These are phyloP conservation scores for Erebia palarica DNA, from an alignment of 2,888 invertebrate genomes.

Conservation along the genomic window DNA sequence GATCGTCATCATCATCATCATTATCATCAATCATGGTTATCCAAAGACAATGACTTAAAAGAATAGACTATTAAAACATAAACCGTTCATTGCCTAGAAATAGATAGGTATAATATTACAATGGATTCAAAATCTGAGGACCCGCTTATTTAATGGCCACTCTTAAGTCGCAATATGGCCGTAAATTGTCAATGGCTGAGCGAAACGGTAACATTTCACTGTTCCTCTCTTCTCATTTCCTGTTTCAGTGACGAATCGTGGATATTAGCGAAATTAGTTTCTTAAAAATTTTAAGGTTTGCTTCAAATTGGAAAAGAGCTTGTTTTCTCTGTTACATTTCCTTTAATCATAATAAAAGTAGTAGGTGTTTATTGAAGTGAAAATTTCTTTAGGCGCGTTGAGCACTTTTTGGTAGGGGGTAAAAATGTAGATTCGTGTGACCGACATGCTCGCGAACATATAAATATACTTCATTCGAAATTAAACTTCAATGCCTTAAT, in stretches of 20 bases:
- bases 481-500: too few relatives aligned
- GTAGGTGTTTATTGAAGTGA: constrained; percentile 1
- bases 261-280: constrained; percentile 31
- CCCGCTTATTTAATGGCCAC: constrained; percentile 1
- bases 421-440: too few relatives aligned
- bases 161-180: constrained; percentile 11
- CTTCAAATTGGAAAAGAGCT: constrained; percentile 2
- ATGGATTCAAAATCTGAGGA: too few relatives aligned
- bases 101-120: background rate
- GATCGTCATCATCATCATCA: too few relatives aligned
- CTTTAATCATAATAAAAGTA: constrained; percentile 6
- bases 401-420: too few relatives aligned
- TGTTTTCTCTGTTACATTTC: constrained; percentile 8
- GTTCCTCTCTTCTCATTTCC: constrained; percentile 41
- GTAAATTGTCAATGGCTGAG: constrained; percentile 26
- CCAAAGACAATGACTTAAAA: background rate
- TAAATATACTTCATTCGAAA: too few relatives aligned
- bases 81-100: background rate
- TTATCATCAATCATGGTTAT: too few relatives aligned
- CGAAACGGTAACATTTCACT: constrained; percentile 20
- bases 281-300: constrained; percentile 10
- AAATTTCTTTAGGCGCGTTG: too few relatives aligned
- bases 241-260: constrained; percentile 21
- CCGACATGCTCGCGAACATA: too few relatives aligned
- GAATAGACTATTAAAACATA: background rate